Conservation (phyloP, 1,140 invertebrate genomes). For the Neodiprion lecontei region DNA sequence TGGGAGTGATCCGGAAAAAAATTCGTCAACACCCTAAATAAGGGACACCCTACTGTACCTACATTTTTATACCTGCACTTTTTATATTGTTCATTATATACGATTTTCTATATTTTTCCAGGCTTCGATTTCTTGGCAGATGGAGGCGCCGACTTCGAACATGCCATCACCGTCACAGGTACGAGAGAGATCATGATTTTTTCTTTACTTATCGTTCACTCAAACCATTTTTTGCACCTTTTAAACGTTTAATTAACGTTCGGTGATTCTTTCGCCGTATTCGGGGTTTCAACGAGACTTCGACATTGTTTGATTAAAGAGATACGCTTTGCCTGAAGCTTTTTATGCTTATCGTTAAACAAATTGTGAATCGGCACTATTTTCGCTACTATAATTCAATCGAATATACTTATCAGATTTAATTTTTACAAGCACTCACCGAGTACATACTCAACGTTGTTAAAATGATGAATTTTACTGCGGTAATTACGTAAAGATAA, state of each 20-base stretch:
- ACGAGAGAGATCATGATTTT: conserved; percentile 33
- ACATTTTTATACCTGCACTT: conserved; percentile 18
- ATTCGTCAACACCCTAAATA: too few species aligned
- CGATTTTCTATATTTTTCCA: conserved; percentile 44
- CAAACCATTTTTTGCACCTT: background rate
- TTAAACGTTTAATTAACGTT: background rate
- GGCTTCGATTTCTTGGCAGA: conserved; percentile 74
- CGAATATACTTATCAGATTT: too few species aligned
- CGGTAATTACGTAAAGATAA: too few species aligned
- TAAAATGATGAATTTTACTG: too few species aligned
- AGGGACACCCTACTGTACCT: conserved; percentile 30
- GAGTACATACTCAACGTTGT: too few species aligned
- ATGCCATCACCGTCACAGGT: conserved; percentile 74
- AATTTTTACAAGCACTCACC: too few species aligned
- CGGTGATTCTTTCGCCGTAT: background rate
- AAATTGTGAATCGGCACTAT: too few species aligned
- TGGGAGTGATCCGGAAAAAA: too few species aligned
- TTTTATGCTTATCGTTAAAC: too few species aligned
- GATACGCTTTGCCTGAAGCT: too few species aligned
- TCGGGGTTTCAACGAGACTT: background rate
- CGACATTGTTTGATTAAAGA: too few species aligned
- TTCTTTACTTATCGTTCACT: background rate
- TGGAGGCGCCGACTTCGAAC: conserved; percentile 75
- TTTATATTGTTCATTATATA: conserved; percentile 16
- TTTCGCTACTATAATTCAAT: too few species aligned